phyloP scores from a whole-genome alignment of 2,888 invertebrate species.

The Cinara cedri region DNA sequence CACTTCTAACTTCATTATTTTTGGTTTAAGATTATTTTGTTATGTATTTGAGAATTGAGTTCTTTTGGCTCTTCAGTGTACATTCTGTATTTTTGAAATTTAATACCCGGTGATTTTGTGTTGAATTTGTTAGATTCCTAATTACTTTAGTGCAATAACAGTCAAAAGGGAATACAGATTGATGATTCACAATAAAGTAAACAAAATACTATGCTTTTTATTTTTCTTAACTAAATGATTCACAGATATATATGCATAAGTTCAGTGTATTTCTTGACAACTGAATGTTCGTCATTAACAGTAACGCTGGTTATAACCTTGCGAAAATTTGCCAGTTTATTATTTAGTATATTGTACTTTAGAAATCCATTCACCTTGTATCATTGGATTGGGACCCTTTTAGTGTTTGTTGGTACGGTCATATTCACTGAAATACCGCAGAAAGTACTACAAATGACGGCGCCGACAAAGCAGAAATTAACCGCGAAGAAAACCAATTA shows the following conservation, averaged over 20 bases:
- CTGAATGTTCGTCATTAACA: constrained; percentile 90
- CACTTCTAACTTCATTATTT: no score
- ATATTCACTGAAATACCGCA: constrained; percentile 80
- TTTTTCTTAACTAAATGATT: constrained; percentile 60
- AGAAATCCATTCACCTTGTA: constrained; percentile 88
- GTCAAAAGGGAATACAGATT: no score
- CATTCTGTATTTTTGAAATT: no score
- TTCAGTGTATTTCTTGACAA: constrained; percentile 91
- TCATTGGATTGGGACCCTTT: constrained; percentile 88
- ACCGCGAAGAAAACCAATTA: constrained; percentile 26
- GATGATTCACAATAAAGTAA: no score
- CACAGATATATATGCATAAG: constrained; percentile 84
- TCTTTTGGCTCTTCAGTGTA: no score
- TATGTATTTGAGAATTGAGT: no score
- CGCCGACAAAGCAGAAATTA: constrained; percentile 3
- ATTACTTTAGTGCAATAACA: no score
- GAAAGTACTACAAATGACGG: constrained; percentile 47
- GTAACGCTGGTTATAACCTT: constrained; percentile 95
- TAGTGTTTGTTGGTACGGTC: constrained; percentile 92
- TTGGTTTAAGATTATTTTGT: not conserved
- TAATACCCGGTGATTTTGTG: no score
- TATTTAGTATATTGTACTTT: constrained; percentile 96
- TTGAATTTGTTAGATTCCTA: no score
- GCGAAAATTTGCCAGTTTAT: constrained; percentile 90
- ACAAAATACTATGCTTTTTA: not conserved